Conservation (phyloP, 2,888 invertebrate genomes). For the Aphrophora alni region DNA sequence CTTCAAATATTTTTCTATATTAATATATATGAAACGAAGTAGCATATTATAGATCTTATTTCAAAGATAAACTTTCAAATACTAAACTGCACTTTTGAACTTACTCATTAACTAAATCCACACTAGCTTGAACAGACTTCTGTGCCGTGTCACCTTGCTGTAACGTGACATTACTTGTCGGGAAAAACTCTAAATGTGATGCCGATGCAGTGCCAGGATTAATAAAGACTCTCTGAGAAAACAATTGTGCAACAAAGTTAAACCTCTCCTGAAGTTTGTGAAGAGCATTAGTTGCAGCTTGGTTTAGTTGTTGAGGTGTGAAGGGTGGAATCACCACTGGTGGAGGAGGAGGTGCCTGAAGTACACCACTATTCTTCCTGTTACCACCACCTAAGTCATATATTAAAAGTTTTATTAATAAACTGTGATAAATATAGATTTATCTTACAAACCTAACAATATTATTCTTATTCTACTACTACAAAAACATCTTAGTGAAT, state of each 20-base stretch:
- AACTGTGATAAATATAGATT: too few species aligned
- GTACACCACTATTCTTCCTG: constrained; percentile 53
- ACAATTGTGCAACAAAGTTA: constrained; percentile 51
- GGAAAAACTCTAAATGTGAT: constrained; percentile 57
- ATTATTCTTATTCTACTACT: too few species aligned
- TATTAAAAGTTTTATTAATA: not conserved
- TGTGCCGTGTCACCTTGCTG: constrained; percentile 56
- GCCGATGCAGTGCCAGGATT: constrained; percentile 55
- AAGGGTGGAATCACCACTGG: constrained; percentile 55
- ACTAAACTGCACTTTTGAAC: constrained; percentile 35
- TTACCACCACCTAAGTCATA: constrained; percentile 31
- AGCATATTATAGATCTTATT: too few species aligned
- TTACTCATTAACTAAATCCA: constrained; percentile 57
- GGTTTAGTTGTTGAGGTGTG: constrained; percentile 54
- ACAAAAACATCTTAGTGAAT: too few species aligned
- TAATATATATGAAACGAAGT: too few species aligned
- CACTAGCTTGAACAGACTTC: constrained; percentile 56
- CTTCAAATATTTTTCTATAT: too few species aligned
- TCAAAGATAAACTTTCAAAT: too few species aligned
- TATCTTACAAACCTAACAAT: too few species aligned
- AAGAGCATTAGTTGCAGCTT: constrained; percentile 54
- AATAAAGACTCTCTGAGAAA: constrained; percentile 52
- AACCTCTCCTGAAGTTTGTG: constrained; percentile 52
- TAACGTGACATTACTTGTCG: constrained; percentile 55
- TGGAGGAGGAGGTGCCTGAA: constrained; percentile 56